These are phyloP conservation scores for Alfaro cultratus DNA, from an alignment of 2,797 vertebrate genomes.

Conservation along the genomic window DNA sequence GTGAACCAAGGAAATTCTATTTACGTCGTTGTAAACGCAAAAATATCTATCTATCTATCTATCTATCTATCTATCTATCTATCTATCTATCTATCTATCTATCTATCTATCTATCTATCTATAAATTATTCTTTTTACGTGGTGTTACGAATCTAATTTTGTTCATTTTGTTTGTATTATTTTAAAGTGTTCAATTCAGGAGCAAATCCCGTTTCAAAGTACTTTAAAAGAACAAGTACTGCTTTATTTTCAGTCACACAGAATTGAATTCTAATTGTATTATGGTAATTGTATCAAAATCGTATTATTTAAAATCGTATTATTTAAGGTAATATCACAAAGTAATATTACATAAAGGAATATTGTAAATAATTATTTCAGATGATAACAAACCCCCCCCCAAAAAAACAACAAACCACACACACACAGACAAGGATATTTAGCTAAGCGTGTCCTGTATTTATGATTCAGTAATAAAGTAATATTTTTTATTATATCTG, in stretches of 20 bases:
- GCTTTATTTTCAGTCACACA: neutral
- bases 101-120: neutral
- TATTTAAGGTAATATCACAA: neutral
- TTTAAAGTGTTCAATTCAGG: neutral
- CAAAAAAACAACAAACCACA: no score
- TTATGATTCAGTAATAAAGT: neutral
- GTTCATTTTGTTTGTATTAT: neutral
- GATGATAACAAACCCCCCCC: neutral
- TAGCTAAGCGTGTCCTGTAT: neutral
- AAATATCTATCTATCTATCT: neutral
- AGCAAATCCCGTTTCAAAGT: neutral
- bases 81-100: neutral
- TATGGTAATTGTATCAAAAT: no score
- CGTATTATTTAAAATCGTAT: neutral
- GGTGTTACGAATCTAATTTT: neutral
- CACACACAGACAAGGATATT: neutral
- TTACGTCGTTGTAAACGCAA: neutral
- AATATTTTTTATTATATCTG: neutral
- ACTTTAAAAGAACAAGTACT: neutral
- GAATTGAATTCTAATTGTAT: neutral
- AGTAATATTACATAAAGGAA: neutral
- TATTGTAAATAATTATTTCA: neutral
- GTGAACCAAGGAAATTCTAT: slow-evolving; percentile 2
- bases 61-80: neutral
- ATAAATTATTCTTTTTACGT: neutral